phyloP scores from a whole-genome alignment of 2,113 vertebrate genomes.

The Ochotona princeps region DNA sequence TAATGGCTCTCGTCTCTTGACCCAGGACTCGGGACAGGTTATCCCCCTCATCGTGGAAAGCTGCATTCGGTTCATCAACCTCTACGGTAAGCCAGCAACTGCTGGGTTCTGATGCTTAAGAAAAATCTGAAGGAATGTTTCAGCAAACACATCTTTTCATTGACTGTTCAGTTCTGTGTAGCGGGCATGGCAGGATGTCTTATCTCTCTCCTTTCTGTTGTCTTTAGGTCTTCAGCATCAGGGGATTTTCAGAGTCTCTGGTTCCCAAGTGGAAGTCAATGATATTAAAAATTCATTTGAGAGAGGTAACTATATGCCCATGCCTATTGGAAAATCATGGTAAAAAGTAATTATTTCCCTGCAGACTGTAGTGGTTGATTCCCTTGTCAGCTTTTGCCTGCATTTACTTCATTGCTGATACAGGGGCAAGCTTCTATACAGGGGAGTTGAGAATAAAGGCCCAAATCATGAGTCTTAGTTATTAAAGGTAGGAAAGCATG shows the following conservation, averaged over 20 bases:
- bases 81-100: slow-evolving; percentile 92
- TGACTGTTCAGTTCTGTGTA: background rate
- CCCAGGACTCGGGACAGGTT: slow-evolving; percentile 96
- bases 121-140: background rate
- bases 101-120: background rate
- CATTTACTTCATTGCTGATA: background rate
- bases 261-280: slow-evolving; percentile 98
- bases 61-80: slow-evolving; percentile 98
- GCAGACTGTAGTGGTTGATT: background rate
- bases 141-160: background rate
- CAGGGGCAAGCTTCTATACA: background rate
- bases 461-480: background rate
- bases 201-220: slow-evolving; percentile 50
- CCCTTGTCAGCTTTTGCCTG: slow-evolving; percentile 25
- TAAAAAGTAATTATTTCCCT: slow-evolving; percentile 65
- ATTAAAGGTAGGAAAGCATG: background rate
- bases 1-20: slow-evolving; percentile 64
- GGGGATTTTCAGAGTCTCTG: slow-evolving; percentile 97
- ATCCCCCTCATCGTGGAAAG: slow-evolving; percentile 98
- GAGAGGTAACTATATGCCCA: slow-evolving; percentile 90
- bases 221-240: slow-evolving; percentile 97
- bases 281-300: slow-evolving; percentile 99
- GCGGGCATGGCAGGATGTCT: background rate
- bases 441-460: background rate
- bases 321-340: slow-evolving; percentile 54